Evolutionary conservation across 2,113 vertebrate genomes (phyloP).

Genomic region (Cyphomyrus plagiostoma): DNA sequence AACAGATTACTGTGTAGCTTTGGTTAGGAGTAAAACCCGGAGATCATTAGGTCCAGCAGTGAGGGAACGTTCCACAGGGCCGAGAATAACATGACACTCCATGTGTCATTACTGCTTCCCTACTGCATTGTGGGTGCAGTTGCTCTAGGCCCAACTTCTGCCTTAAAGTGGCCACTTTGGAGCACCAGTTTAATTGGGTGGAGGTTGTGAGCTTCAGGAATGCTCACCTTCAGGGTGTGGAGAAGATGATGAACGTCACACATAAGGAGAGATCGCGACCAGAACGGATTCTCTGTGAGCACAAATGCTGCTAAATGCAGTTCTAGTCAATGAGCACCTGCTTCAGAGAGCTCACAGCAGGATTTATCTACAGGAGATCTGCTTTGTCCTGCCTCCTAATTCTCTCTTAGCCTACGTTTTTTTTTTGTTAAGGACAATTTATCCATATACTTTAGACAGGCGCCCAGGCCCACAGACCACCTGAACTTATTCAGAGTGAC

Average conservation of each 20-base stretch:
- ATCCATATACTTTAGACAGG: background rate
- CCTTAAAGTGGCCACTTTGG: background rate
- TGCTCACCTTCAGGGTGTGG: background rate
- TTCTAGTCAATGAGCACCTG: background rate
- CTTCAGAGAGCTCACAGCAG: background rate
- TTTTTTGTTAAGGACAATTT: background rate
- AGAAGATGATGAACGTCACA: background rate
- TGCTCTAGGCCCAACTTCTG: background rate
- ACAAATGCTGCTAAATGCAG: background rate
- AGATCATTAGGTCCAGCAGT: background rate
- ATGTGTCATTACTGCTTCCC: background rate
- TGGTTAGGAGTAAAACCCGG: background rate
- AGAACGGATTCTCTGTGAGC: background rate
- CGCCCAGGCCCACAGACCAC: background rate
- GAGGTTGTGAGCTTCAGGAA: background rate
- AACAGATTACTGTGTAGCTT: background rate
- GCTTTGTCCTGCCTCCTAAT: background rate
- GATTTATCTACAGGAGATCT: background rate
- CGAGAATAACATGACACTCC: background rate
- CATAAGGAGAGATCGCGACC: background rate
- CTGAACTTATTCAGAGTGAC: constrained; percentile 17
- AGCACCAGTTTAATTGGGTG: background rate
- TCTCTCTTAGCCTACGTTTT: background rate
- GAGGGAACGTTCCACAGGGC: background rate
- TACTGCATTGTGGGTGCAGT: background rate